These are phyloP conservation scores for Cloeon dipterum DNA, from an alignment of 2,888 invertebrate species.

Conservation along the genomic window DNA sequence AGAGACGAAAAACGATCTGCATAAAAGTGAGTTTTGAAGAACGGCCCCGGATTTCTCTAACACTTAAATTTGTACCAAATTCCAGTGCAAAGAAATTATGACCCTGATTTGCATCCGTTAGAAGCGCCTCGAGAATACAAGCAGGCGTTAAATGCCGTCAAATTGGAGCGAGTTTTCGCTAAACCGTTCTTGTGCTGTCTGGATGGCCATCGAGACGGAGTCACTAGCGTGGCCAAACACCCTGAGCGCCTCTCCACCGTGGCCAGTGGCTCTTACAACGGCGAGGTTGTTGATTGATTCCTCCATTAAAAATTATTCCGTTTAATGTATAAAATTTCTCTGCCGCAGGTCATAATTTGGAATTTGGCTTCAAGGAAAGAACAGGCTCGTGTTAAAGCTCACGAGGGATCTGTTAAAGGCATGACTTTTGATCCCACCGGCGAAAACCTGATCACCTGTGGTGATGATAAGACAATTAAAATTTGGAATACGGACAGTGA, in stretches of 20 bases:
- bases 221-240: constrained; percentile 68
- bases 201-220: constrained; percentile 83
- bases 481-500: constrained; percentile 48
- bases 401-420: constrained; percentile 77
- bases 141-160: constrained; percentile 86
- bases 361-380: constrained; percentile 54
- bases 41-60: not conserved
- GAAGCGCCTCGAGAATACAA: constrained; percentile 88
- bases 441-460: constrained; percentile 47
- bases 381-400: constrained; percentile 55
- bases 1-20: constrained; percentile 85
- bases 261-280: constrained; percentile 86
- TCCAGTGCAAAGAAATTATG: constrained; percentile 81
- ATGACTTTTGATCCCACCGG: constrained; percentile 43
- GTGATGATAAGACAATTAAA: constrained; percentile 89
- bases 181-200: constrained; percentile 89
- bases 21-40: constrained; percentile 45
- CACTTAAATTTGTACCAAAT: constrained; percentile 10
- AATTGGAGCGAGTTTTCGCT: constrained; percentile 88
- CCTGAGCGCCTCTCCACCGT: constrained; percentile 55
- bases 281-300: constrained; percentile 43
- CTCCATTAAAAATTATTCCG: too few relatives aligned
- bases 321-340: too few relatives aligned
- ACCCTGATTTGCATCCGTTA: constrained; percentile 78
- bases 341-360: constrained; percentile 49